phyloP scores from a whole-genome alignment of 2,888 invertebrate species.

The Hirtodrosophila confusa region DNA sequence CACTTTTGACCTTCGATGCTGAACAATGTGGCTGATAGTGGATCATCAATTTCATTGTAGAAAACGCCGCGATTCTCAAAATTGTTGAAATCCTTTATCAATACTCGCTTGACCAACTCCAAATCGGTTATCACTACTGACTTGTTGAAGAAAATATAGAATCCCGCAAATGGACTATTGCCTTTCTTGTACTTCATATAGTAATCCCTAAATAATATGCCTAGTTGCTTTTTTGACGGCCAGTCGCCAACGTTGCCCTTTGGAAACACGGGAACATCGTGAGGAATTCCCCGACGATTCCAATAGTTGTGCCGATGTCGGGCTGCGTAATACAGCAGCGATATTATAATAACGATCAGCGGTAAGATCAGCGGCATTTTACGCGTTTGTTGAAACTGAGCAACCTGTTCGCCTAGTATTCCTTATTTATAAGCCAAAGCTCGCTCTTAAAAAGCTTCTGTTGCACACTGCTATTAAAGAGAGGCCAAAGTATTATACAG shows the following conservation, averaged over 20 bases:
- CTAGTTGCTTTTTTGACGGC: constrained; percentile 46
- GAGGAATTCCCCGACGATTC: constrained; percentile 68
- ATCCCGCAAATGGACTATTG: constrained; percentile 69
- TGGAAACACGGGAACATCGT: constrained; percentile 58
- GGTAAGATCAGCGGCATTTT: constrained; percentile 56
- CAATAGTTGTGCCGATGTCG: constrained; percentile 60
- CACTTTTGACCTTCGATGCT: constrained; percentile 82
- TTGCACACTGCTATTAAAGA: no score
- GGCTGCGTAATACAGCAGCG: constrained; percentile 50
- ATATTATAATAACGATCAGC: constrained; percentile 37
- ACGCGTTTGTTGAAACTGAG: constrained; percentile 34
- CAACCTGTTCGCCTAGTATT: not conserved
- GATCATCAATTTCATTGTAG: constrained; percentile 80
- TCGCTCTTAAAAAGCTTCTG: constrained; percentile 22
- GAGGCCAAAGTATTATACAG: no score
- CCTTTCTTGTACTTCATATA: constrained; percentile 52
- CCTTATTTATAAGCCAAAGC: constrained; percentile 38
- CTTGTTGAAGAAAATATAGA: constrained; percentile 65
- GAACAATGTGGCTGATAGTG: constrained; percentile 81
- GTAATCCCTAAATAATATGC: constrained; percentile 51
- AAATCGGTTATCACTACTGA: constrained; percentile 64
- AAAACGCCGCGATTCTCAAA: constrained; percentile 78
- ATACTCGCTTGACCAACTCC: constrained; percentile 71
- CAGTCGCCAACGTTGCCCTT: constrained; percentile 66
- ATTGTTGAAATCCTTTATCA: constrained; percentile 79